A percentile compares a stretch with the other conserved stretches of the same genome.
Conservation (phyloP, 2,113 vertebrate genomes). For the Pedionomus torquatus region DNA sequence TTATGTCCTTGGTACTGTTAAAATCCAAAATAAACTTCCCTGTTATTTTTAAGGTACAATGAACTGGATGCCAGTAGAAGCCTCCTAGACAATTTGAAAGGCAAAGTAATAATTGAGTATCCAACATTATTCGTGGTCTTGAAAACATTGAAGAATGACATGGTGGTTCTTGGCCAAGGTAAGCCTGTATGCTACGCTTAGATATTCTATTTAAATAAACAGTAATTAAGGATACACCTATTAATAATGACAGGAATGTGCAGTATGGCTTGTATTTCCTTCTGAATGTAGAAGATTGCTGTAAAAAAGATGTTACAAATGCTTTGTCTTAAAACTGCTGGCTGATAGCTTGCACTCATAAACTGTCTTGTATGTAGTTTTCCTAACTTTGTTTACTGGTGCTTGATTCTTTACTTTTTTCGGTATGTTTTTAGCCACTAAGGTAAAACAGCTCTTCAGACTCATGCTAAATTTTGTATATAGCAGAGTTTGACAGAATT, state of each 20-base stretch:
- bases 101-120: slow-evolving; percentile 90
- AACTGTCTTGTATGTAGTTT: background rate
- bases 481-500: background rate
- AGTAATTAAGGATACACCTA: background rate
- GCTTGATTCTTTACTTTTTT: background rate
- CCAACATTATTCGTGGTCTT: slow-evolving; percentile 87
- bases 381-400: background rate
- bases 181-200: slow-evolving; percentile 32
- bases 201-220: slow-evolving; percentile 9
- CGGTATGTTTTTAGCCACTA: background rate
- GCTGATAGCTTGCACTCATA: background rate
- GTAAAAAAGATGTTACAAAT: background rate
- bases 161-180: slow-evolving; percentile 82
- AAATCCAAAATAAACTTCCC: slow-evolving; percentile 14
- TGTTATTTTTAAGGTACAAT: slow-evolving; percentile 81
- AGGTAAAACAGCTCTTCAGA: background rate
- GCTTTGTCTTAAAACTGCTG: background rate
- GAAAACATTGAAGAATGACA: slow-evolving; percentile 75
- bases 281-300: background rate
- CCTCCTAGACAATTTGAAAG: slow-evolving; percentile 87
- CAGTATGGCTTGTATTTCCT: background rate
- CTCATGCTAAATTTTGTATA: background rate
- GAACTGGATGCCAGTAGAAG: slow-evolving; percentile 84
- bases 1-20: background rate
- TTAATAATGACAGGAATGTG: background rate